These are phyloP conservation scores for Sycobia sp. DNA, from an alignment of 1,140 invertebrate species.

Conservation along the genomic window DNA sequence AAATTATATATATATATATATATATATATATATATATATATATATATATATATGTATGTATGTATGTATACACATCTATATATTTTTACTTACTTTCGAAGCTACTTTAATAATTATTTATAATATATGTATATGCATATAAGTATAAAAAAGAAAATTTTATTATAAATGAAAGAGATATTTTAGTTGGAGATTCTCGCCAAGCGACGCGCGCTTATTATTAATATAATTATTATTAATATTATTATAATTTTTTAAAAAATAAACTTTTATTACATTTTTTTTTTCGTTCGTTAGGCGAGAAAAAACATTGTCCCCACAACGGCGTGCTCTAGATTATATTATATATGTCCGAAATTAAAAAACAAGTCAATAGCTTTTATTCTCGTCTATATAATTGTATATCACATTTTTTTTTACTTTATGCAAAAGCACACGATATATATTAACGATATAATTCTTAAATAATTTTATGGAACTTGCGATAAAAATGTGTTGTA, in stretches of 20 bases:
- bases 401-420: too few species aligned
- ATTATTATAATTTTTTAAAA: too few species aligned
- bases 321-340: neutral
- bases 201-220: constrained; percentile 14
- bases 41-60: too few species aligned
- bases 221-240: too few species aligned
- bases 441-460: too few species aligned
- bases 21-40: constrained; percentile 44
- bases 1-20: constrained; percentile 39
- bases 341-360: too few species aligned
- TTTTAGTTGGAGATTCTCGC: constrained; percentile 24
- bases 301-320: neutral
- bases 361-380: too few species aligned
- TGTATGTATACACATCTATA: constrained; percentile 39
- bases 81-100: constrained; percentile 53
- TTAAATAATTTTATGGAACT: too few species aligned
- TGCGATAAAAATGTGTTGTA: too few species aligned
- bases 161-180: constrained; percentile 35
- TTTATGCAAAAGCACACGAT: too few species aligned
- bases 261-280: constrained; percentile 6
- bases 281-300: constrained; percentile 10
- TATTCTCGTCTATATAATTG: too few species aligned
- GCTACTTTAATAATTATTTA: constrained; percentile 44
- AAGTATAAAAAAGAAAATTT: constrained; percentile 19
- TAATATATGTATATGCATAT: constrained; percentile 40